Base-by-base conservation (phyloP, 2,113 vertebrate species). In the Cephalopholis sonnerati region DNA sequence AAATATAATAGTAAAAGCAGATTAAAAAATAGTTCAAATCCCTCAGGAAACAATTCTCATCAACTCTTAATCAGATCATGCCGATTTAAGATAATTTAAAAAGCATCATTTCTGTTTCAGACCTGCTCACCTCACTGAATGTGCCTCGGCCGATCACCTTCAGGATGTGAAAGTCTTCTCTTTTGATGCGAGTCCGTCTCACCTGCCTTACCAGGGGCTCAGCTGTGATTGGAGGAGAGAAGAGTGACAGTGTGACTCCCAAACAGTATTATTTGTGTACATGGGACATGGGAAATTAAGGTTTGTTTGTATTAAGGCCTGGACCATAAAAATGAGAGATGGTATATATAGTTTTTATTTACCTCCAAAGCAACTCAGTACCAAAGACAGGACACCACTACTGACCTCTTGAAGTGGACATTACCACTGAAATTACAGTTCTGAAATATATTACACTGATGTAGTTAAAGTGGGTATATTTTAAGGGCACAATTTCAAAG, bases 101-200 rank as follows among this genome's bases (percentile, higher is more conserved):
- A 36, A 36, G 32, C 32, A 36, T 36, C 6, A 36, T 36, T 36
- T 36, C 32, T 36, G 32, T 57, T 25, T 15, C 1, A 41, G n/a
- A n/a, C 4, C 32, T n/a, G 18, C 95, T 96, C 88, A 97, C 97
- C 96, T 97, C 97, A 54, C 97, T 97, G 92, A 97, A 97, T 7
- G 96, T 96, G 32, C 97, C 97, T 59, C 96, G 93, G 58, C 97
- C 97, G 27, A 97, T 97, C 91, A 97, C 96, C 90, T 97, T 97
- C 58, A 97, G 87, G 87, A 97, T 96, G 77, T 96, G 94, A 82
- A 97, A 97, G 89, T 97, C 97, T 1, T 96, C 94, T 71, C 94
- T 95, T 81, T 95, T 96, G 74, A 97, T 93, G 22, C 94, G 94
- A 11, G 95, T 94, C 72, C 92, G 94, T 87, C 95, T 96, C 89